These are phyloP conservation scores for Emys orbicularis DNA, from an alignment of 2,797 vertebrate species.

Conservation along the genomic window DNA sequence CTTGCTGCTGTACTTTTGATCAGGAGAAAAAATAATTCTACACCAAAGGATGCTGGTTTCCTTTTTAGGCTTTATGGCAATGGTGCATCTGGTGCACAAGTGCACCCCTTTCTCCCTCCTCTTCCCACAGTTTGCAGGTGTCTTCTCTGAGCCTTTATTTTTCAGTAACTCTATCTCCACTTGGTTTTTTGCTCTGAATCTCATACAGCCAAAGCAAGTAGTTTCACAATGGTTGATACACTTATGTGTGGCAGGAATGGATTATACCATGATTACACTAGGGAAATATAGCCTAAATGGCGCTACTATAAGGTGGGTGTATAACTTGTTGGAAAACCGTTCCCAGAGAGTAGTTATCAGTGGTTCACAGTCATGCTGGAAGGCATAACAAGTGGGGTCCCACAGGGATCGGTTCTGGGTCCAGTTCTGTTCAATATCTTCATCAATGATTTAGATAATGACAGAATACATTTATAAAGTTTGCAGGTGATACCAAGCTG, in stretches of 20 bases:
- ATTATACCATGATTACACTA: neutral
- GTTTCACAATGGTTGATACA: neutral
- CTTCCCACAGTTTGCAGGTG: slow-evolving; percentile 52
- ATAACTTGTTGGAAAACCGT: neutral
- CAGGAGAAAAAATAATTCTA: slow-evolving; percentile 43
- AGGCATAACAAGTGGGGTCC: neutral
- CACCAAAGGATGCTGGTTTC: slow-evolving; percentile 19
- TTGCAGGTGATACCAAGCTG: neutral
- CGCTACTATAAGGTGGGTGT: neutral
- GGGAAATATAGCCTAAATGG: neutral
- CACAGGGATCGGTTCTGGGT: neutral
- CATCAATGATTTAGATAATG: neutral
- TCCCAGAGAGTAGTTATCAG: neutral
- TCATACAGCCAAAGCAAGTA: neutral
- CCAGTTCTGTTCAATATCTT: neutral
- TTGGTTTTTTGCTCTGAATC: neutral
- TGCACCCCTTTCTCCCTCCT: neutral
- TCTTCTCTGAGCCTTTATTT: slow-evolving; percentile 17
- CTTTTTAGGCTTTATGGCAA: neutral
- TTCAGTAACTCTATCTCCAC: slow-evolving; percentile 30
- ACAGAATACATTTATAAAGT: neutral
- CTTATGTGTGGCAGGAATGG: neutral
- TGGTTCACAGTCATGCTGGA: neutral
- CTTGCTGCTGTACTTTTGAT: slow-evolving; percentile 57
- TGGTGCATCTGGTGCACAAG: slow-evolving; percentile 23